Base-by-base conservation (phyloP, 2,797 vertebrate genomes). In the Neomorphus geoffroyi region DNA sequence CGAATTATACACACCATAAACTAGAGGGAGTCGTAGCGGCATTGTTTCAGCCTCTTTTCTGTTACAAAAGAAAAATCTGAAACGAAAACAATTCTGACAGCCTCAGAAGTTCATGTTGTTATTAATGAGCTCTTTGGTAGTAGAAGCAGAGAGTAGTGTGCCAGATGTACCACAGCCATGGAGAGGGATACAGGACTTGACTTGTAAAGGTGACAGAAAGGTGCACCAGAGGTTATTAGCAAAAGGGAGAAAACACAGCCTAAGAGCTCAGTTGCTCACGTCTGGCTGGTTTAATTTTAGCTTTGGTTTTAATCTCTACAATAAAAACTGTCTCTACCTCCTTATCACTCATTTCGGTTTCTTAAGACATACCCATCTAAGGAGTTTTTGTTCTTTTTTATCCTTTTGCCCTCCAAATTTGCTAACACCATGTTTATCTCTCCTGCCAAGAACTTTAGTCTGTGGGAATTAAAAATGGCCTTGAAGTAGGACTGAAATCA, bases 101-200 rank as follows among this genome's bases (percentile, higher is more conserved):
- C 41, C 78, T 93, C 23, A 78, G 88, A 90, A 86, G 53, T 80
- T 80, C 64, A 4, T 43, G 43, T 54, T 88, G 33, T 93, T 96
- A 88, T 90, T 96, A 93, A 90, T 77, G 88, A 83, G 48, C 27
- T 86, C 45, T 80, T 84, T 81, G 71, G 88, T 77, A 90, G 82
- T 2, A 75, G 62, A 64, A 66, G 66, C 28, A 32, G 79, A 65
- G 32, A 9, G 16, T 14, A 32, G 77, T 39, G 60, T 77, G 43
- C 88, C 71, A 80, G 48, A 79, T 86, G 60, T 62, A 86, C 80
- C 77, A 54, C 24, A 57, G 70, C 57, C 18, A 3, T 7, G 27
- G 73, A 67, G 30, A 26, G 87, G n/a, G 65, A 41, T 13, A 11
- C 37, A 82, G 80, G 51, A 60, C 64, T 79, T 33, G 74, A 24